phyloP scores from a whole-genome alignment of 2,888 invertebrate species.

The Leptopilina drosophilae region DNA sequence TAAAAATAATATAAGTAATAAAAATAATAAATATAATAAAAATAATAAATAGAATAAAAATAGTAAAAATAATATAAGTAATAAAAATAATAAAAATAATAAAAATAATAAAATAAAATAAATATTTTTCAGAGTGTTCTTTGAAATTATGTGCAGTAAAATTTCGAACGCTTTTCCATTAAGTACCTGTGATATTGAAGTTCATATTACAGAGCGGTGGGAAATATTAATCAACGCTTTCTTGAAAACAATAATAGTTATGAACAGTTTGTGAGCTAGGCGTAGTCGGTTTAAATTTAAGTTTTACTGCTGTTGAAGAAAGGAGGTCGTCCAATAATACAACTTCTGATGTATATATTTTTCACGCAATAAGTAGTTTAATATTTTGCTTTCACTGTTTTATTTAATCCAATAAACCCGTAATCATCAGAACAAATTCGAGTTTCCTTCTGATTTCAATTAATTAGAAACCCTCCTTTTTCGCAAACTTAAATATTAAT shows the following conservation, averaged over 20 bases:
- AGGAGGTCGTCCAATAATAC: conserved; percentile 55
- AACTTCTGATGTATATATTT: conserved; percentile 51
- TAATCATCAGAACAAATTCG: background rate
- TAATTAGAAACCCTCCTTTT: too few species aligned
- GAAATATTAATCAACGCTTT: conserved; percentile 8
- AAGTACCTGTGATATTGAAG: background rate
- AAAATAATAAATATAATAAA: too few species aligned
- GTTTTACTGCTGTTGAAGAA: conserved; percentile 50
- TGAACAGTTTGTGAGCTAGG: background rate
- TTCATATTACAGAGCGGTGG: background rate
- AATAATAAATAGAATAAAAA: too few species aligned
- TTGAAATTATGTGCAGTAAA: background rate
- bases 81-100: too few species aligned
- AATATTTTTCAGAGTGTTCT: too few species aligned
- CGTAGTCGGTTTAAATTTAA: conserved; percentile 23
- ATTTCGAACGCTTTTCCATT: background rate
- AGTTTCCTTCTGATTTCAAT: too few species aligned
- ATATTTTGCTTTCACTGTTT: conserved; percentile 10
- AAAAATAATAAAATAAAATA: too few species aligned
- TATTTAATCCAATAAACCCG: too few species aligned
- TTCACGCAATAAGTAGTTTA: conserved; percentile 47
- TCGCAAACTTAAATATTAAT: too few species aligned
- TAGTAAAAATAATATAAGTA: too few species aligned
- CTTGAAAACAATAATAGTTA: conserved; percentile 18
- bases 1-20: too few species aligned